A percentile compares a stretch with the other conserved stretches of the same genome.
Evolutionary conservation across 2,113 vertebrate species (phyloP).

Genomic region (Tupaia chinensis): DNA sequence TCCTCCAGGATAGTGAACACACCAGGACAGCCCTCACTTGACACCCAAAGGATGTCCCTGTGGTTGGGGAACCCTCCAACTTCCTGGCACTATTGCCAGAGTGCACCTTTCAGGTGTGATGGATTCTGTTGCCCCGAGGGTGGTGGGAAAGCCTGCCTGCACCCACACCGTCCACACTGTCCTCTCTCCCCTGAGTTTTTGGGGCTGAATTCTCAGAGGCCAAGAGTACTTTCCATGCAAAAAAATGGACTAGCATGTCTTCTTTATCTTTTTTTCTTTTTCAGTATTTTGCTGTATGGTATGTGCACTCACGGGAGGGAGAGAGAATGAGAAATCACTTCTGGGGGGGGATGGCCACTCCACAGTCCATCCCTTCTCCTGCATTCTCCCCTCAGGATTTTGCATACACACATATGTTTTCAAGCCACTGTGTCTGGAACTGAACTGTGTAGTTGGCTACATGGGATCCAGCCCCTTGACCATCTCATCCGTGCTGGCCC

Average conservation of each 20-base stretch:
- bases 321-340: too few species aligned
- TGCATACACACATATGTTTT: too few species aligned
- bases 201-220: constrained; percentile 19
- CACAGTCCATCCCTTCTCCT: too few species aligned
- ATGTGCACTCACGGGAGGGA: too few species aligned
- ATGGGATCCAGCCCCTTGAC: too few species aligned
- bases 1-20: neutral
- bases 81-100: neutral
- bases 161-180: neutral
- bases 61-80: neutral
- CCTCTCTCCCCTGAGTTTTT: neutral
- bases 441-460: too few species aligned
- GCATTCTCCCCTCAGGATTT: too few species aligned
- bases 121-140: neutral
- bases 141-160: neutral
- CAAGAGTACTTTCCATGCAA: neutral
- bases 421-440: too few species aligned
- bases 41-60: neutral
- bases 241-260: neutral
- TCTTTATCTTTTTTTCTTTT: neutral
- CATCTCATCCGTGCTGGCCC: too few species aligned
- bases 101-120: neutral
- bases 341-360: too few species aligned
- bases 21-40: neutral
- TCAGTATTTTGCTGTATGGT: too few species aligned